Base-by-base conservation (phyloP, 1,140 invertebrate genomes). In the Trachymyrmex septentrionalis region DNA sequence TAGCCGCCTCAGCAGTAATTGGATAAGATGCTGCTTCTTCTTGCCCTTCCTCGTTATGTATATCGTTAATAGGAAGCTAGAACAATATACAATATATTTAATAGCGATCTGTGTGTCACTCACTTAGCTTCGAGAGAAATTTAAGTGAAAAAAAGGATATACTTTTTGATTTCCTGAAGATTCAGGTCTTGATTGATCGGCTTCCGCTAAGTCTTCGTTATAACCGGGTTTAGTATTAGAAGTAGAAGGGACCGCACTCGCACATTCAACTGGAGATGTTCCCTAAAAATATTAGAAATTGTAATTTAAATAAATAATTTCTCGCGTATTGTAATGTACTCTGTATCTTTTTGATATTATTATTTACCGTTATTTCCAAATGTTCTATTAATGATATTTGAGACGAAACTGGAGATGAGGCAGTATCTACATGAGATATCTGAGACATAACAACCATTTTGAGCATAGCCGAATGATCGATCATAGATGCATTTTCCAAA, bases 141-240 rank as follows among this genome's bases (percentile, higher is more conserved):
- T 24, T 75, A 24, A 30, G 16, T 48, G 10, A 38, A 44, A 7
- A 50, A 7, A 50, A 73, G n/a, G 1, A 63, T 48, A 10, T 90
- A 93, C 93, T 80, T 94, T 92, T 87, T 93, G 91, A 88, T 90
- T 92, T 55, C 82, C 86, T 10, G 92, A 92, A 81, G 93, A 91
- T 85, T 93, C 92, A 12, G 93, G 92, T 63, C 93, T 90, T 3
- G 94, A 94, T 86, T 96, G 96, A 92, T 96, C 96, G 50, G 96
- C 96, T 88, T 96, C 96, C 4, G 96, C 96, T 16, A 96, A 89
- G 75, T 96, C 96, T 78, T 94, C 95, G 84, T 96, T 93, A 67
- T 92, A 93, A 21, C 90, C 92, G n/a, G 92, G 75, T 72, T 92
- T 92, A 34, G 85, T 50, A 7, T 59, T 34, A 69, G 87, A 87